A percentile compares a stretch with the other conserved stretches of the same genome.
These are phyloP conservation scores for Promerops cafer DNA, from an alignment of 2,113 vertebrate species.

Conservation along the genomic window DNA sequence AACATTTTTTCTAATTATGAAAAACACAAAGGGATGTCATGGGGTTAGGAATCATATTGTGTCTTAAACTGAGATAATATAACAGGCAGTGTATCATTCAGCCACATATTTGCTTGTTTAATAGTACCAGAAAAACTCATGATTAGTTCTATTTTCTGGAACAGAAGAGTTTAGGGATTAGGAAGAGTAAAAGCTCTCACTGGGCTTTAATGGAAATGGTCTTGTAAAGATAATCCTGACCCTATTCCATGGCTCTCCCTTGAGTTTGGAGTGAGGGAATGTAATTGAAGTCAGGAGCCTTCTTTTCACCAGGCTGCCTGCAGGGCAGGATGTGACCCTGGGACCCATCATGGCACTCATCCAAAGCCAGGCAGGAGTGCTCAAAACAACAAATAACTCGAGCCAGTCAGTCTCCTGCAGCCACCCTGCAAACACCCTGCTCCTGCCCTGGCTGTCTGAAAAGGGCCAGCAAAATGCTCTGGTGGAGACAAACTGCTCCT, in stretches of 20 bases:
- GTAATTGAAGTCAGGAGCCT: neutral
- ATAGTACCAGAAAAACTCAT: neutral
- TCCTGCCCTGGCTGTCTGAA: neutral
- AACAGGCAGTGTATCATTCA: neutral
- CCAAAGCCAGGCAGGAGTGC: neutral
- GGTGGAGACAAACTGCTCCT: neutral
- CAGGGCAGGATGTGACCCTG: neutral
- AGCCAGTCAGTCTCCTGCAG: neutral
- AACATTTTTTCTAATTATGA: conserved; percentile 44
- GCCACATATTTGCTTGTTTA: neutral
- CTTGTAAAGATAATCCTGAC: neutral
- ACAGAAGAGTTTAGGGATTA: neutral
- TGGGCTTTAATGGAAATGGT: neutral
- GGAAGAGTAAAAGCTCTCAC: neutral
- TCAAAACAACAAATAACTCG: neutral
- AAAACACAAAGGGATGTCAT: conserved; percentile 26
- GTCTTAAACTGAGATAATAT: conserved; percentile 14
- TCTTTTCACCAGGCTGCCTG: neutral
- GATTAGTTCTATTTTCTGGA: neutral
- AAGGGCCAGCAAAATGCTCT: neutral
- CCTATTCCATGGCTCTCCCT: neutral
- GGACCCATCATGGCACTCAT: neutral
- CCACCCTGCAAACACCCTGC: neutral
- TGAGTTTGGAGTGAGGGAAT: neutral
- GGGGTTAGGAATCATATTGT: conserved; percentile 7